Evolutionary conservation across 92 coral and sea anemone genomes (phyloP).

Genomic region (Phenganax stokvisi): DNA sequence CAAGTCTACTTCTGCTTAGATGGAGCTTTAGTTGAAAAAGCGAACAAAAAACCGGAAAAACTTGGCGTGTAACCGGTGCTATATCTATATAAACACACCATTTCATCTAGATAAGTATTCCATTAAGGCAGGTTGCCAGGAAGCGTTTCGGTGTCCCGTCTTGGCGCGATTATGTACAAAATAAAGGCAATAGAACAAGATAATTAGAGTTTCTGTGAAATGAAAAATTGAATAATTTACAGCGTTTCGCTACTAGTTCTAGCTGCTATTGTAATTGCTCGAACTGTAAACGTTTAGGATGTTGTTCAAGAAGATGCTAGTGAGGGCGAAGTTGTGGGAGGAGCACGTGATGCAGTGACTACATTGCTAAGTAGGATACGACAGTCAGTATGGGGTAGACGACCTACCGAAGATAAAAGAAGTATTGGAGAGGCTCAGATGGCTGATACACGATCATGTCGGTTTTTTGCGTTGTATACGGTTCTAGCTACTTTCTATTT

Average conservation of each 20-base stretch:
- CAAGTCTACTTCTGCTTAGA: too few species aligned
- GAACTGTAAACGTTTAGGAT: not conserved
- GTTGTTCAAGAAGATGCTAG: conserved; percentile 53
- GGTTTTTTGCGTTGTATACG: not conserved
- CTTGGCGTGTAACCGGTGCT: too few species aligned
- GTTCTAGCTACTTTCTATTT: not conserved
- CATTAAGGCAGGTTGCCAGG: too few species aligned
- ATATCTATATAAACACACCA: too few species aligned
- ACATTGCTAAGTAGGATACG: conserved; percentile 19
- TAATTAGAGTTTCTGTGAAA: too few species aligned
- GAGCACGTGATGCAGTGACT: conserved; percentile 11
- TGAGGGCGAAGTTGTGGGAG: conserved; percentile 65
- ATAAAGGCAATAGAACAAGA: too few species aligned
- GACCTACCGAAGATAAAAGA: not conserved
- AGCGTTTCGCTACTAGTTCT: not conserved
- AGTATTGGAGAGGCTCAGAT: conserved; percentile 14
- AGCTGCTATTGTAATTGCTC: not conserved
- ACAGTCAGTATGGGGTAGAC: conserved; percentile 1
- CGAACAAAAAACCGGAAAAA: too few species aligned
- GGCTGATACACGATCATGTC: not conserved
- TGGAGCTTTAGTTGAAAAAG: too few species aligned
- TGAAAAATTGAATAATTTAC: too few species aligned
- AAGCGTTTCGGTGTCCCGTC: too few species aligned
- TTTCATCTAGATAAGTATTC: too few species aligned
- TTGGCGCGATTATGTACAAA: too few species aligned